Percentiles rank a stretch among this genome's conserved stretches.
Evolutionary conservation across 2,888 invertebrate genomes (phyloP).

Genomic region (Chrysolina americana): DNA sequence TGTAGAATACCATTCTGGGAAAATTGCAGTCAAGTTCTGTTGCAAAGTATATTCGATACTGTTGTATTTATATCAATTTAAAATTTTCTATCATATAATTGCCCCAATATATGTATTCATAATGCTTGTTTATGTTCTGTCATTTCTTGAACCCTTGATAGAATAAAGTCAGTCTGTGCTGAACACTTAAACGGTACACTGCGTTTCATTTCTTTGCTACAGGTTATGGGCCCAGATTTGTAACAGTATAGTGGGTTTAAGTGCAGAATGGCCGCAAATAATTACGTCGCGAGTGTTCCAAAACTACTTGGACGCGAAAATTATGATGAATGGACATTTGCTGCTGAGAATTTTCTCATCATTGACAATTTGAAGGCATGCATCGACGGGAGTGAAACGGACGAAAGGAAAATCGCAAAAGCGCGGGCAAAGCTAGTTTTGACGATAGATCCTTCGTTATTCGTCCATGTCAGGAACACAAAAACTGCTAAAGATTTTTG

Average conservation of each 20-base stretch:
- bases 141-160: too few species aligned
- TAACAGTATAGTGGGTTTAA: not conserved
- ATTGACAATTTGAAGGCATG: slow-evolving; percentile 44
- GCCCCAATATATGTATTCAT: too few species aligned
- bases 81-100: too few species aligned
- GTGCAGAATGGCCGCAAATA: slow-evolving; percentile 1
- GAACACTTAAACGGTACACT: not conserved
- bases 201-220: not conserved
- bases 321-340: slow-evolving; percentile 52
- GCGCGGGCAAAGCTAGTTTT: slow-evolving; percentile 47
- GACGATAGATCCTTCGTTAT: slow-evolving; percentile 22
- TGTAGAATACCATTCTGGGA: too few species aligned
- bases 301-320: slow-evolving; percentile 50
- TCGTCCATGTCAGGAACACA: too few species aligned
- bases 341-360: slow-evolving; percentile 51
- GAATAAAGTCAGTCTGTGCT: not conserved
- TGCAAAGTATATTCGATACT: too few species aligned
- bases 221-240: slow-evolving; percentile 27
- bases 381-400: slow-evolving; percentile 36
- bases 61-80: too few species aligned
- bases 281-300: slow-evolving; percentile 46
- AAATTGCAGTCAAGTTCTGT: too few species aligned
- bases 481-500: too few species aligned
- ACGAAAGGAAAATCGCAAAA: slow-evolving; percentile 40
- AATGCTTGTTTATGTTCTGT: too few species aligned